These are phyloP conservation scores for Dinocampus coccinellae DNA, from an alignment of 2,888 invertebrate genomes.

Conservation along the genomic window DNA sequence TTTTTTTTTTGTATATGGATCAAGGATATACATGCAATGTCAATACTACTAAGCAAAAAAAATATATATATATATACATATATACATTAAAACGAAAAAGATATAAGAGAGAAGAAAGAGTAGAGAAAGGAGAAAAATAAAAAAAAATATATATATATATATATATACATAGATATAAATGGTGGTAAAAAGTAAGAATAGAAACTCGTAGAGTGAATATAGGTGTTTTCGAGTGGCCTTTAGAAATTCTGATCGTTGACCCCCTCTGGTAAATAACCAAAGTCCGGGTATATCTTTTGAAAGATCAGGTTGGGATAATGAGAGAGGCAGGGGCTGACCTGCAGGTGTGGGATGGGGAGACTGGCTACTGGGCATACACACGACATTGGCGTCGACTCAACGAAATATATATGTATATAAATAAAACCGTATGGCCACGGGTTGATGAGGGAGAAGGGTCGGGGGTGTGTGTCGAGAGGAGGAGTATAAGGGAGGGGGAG, in stretches of 20 bases:
- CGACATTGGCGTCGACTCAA: slow-evolving; percentile 58
- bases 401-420: slow-evolving; percentile 20
- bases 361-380: slow-evolving; percentile 67
- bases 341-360: slow-evolving; percentile 67
- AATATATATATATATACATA: too few species aligned
- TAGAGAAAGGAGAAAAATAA: neutral
- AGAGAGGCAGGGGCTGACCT: slow-evolving; percentile 66
- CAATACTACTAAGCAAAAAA: neutral
- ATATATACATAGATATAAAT: neutral
- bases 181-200: neutral
- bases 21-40: slow-evolving; percentile 17
- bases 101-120: neutral
- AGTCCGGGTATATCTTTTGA: slow-evolving; percentile 65
- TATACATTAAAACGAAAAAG: too few species aligned
- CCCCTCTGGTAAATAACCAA: slow-evolving; percentile 66
- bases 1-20: neutral
- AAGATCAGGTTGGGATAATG: slow-evolving; percentile 67
- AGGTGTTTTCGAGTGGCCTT: slow-evolving; percentile 45
- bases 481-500: too few species aligned
- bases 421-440: slow-evolving; percentile 12
- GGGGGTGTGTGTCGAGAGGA: too few species aligned
- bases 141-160: neutral
- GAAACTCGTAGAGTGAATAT: slow-evolving; percentile 18
- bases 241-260: slow-evolving; percentile 60
- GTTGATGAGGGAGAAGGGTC: too few species aligned